These are phyloP conservation scores for Platysternon megacephalum DNA, from an alignment of 2,113 vertebrate genomes.

Conservation along the genomic window DNA sequence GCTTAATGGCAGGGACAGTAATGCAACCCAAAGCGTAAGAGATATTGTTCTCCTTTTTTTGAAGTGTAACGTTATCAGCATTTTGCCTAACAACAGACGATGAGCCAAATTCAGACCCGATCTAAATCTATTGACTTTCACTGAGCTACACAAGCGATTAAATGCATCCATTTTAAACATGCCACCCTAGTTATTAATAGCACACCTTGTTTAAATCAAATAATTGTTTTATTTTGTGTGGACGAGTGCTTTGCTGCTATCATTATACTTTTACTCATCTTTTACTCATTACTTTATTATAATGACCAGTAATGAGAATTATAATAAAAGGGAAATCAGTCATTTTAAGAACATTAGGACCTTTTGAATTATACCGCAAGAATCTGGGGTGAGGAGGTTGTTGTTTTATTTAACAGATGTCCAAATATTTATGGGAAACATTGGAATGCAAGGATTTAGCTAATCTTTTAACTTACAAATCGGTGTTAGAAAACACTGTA, in stretches of 20 bases:
- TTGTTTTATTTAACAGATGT: not conserved
- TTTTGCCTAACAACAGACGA: not conserved
- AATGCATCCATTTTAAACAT: not conserved
- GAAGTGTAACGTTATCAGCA: not conserved
- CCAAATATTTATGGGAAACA: not conserved
- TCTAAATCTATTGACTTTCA: not conserved
- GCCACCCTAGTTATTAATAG: not conserved
- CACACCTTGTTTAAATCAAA: not conserved
- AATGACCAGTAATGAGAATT: not conserved
- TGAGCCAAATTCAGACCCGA: not conserved
- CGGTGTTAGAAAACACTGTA: not conserved
- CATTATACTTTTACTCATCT: no score
- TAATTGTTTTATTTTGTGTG: accelerated
- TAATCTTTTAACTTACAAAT: not conserved
- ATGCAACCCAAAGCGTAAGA: not conserved
- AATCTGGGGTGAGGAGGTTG: not conserved
- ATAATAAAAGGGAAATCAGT: accelerated
- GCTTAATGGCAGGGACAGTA: accelerated
- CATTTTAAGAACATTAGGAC: not conserved
- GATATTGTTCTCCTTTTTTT: not conserved
- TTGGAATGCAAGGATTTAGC: accelerated
- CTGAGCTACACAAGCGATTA: not conserved
- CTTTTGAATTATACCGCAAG: not conserved
- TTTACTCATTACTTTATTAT: no score
- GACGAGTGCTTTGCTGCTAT: not conserved